phyloP scores from a whole-genome alignment of 1,140 invertebrate species.

The Bacillus rossius region DNA sequence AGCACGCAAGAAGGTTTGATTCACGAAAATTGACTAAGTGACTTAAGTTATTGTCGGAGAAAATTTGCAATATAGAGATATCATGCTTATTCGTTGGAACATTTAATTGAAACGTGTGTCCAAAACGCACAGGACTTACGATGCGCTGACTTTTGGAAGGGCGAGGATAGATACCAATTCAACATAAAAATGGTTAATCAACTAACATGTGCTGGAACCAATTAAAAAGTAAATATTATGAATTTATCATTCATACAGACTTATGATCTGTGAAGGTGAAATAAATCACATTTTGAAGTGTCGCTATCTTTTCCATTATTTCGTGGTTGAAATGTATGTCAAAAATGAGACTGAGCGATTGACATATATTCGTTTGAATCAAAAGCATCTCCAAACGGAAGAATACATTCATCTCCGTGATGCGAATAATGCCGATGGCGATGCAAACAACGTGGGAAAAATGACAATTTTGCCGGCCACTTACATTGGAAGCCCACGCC shows the following conservation, averaged over 20 bases:
- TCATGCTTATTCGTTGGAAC: constrained; percentile 38
- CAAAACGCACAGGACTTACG: constrained; percentile 39
- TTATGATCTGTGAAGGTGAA: constrained; percentile 30
- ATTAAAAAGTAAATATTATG: constrained; percentile 27
- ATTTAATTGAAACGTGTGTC: constrained; percentile 22
- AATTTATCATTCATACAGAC: constrained; percentile 31
- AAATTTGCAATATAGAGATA: constrained; percentile 37
- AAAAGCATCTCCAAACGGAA: constrained; percentile 40
- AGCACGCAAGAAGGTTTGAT: constrained; percentile 43
- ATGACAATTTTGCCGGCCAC: constrained; percentile 12
- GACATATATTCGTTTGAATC: constrained; percentile 32
- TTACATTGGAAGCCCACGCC: constrained; percentile 7
- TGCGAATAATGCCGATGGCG: constrained; percentile 20
- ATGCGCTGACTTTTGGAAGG: constrained; percentile 35
- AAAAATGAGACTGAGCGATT: constrained; percentile 39
- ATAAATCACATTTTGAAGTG: constrained; percentile 31
- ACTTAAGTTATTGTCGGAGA: constrained; percentile 39
- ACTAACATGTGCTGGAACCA: not conserved
- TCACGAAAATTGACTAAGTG: constrained; percentile 41
- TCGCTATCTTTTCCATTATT: constrained; percentile 36
- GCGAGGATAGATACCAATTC: constrained; percentile 16
- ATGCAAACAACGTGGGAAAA: constrained; percentile 14
- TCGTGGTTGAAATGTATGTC: constrained; percentile 36
- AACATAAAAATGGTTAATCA: constrained; percentile 12
- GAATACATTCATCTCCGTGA: constrained; percentile 42